Evolutionary conservation across 2,113 vertebrate species (phyloP).

Genomic region (Calypte anna): DNA sequence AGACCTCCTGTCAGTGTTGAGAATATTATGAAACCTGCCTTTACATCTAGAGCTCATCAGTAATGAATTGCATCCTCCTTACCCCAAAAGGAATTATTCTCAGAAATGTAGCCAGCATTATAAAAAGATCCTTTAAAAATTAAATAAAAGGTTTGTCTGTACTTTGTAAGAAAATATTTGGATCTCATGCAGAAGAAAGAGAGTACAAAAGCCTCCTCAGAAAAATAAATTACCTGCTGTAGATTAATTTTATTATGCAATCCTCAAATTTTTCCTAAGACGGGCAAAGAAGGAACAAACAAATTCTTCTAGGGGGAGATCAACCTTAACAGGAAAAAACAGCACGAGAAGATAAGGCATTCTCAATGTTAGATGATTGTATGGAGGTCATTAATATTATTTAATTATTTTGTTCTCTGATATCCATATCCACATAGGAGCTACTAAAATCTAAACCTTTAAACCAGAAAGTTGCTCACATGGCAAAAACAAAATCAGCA

Average conservation of each 20-base stretch:
- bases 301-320: background rate
- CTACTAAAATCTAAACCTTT: slow-evolving; percentile 39
- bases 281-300: background rate
- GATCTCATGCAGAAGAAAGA: background rate
- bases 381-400: background rate
- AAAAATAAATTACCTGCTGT: background rate
- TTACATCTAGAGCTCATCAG: background rate
- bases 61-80: background rate
- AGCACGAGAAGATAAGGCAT: background rate
- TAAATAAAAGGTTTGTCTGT: background rate
- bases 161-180: background rate
- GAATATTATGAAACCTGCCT: background rate
- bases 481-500: slow-evolving; percentile 15
- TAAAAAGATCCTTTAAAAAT: background rate
- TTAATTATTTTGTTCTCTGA: slow-evolving; percentile 1
- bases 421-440: background rate
- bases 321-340: background rate
- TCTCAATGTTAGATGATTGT: background rate
- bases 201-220: background rate
- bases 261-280: background rate
- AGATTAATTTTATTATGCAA: background rate
- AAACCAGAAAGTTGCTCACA: slow-evolving; percentile 13
- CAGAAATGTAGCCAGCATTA: background rate
- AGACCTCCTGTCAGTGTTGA: background rate
- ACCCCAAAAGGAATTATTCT: background rate